Percentiles rank a stretch among this genome's conserved stretches.
Conservation (phyloP, 2,797 vertebrate species). For the Poecilia velifera region DNA sequence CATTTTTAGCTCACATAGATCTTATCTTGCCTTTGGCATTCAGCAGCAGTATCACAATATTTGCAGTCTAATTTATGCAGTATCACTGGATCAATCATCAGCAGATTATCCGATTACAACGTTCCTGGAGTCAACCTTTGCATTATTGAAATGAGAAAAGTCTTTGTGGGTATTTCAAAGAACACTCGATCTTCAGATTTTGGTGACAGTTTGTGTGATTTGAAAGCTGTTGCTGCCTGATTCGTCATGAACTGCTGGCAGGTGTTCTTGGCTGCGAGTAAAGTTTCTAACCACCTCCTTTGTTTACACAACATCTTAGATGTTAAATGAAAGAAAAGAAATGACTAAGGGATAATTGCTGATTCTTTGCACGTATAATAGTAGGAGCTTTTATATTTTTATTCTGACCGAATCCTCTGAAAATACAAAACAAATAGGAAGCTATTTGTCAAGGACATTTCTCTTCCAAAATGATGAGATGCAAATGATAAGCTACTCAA, state of each 20-base stretch:
- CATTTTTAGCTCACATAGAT: background rate
- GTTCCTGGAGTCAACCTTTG: background rate
- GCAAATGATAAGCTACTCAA: constrained; percentile 45
- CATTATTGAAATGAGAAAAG: background rate
- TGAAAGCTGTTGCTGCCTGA: background rate
- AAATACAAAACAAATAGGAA: constrained; percentile 40
- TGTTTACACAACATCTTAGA: constrained; percentile 30
- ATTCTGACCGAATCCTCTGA: constrained; percentile 35
- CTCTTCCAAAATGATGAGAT: constrained; percentile 51
- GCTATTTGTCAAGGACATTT: constrained; percentile 61
- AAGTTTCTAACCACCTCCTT: constrained; percentile 29
- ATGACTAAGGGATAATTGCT: background rate
- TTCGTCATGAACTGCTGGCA: constrained; percentile 28
- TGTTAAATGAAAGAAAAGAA: constrained; percentile 30
- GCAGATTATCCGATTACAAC: constrained; percentile 7
- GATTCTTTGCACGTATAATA: constrained; percentile 43
- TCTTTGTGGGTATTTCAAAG: constrained; percentile 6
- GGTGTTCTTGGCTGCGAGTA: constrained; percentile 26
- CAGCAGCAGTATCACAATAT: background rate
- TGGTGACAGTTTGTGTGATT: background rate
- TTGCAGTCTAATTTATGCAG: background rate
- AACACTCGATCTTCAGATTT: background rate
- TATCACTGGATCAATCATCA: constrained; percentile 13
- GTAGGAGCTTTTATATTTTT: constrained; percentile 13
- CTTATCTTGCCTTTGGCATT: background rate